Evolutionary conservation across 2,113 vertebrate genomes (phyloP).

Genomic region (Mellivora capensis): DNA sequence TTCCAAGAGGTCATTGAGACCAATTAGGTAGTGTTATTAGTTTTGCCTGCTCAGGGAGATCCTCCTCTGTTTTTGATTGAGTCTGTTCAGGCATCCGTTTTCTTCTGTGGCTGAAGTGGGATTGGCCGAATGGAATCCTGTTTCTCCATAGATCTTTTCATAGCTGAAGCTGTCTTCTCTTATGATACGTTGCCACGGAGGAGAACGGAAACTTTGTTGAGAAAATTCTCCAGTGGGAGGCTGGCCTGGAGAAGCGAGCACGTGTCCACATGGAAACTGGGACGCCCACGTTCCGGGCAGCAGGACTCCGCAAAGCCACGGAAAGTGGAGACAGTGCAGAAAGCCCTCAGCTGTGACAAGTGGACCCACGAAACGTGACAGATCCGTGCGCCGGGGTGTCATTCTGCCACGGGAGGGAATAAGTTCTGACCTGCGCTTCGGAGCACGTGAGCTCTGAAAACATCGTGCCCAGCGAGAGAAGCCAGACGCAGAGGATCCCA

Average conservation of each 20-base stretch:
- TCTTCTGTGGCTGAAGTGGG: not conserved
- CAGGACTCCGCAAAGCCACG: rapidly evolving
- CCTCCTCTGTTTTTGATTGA: rapidly evolving
- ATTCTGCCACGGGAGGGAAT: rapidly evolving
- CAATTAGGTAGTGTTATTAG: not conserved
- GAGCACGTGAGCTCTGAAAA: rapidly evolving
- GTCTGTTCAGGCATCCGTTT: rapidly evolving
- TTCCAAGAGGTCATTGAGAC: not conserved
- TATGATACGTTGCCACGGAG: rapidly evolving
- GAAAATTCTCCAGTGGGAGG: not conserved
- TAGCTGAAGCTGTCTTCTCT: no score
- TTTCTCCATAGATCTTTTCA: rapidly evolving
- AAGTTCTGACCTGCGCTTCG: rapidly evolving
- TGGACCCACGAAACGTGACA: rapidly evolving
- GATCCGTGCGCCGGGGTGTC: rapidly evolving
- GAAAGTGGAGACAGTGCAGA: rapidly evolving
- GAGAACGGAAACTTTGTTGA: rapidly evolving
- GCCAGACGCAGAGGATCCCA: rapidly evolving
- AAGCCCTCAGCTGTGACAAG: rapidly evolving
- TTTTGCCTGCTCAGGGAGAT: not conserved
- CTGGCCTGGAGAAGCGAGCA: not conserved
- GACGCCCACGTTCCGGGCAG: rapidly evolving
- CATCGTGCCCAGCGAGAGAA: rapidly evolving
- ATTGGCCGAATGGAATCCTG: rapidly evolving
- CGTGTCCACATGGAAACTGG: rapidly evolving